These are phyloP conservation scores for Petroica traversi DNA, from an alignment of 2,113 vertebrate species.

Conservation along the genomic window DNA sequence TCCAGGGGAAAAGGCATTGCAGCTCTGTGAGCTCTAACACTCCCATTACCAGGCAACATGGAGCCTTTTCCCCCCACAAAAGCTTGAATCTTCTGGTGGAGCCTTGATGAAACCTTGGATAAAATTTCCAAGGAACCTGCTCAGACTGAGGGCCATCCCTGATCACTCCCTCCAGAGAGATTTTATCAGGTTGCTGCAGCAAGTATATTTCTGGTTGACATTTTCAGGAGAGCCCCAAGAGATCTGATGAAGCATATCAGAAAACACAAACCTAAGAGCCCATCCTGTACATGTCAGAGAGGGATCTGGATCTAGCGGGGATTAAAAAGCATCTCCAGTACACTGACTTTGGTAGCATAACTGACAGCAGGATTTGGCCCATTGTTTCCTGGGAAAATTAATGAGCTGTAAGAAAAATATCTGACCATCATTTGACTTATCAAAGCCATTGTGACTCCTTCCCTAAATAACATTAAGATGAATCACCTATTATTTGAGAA, in stretches of 20 bases:
- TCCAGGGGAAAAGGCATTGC: background rate
- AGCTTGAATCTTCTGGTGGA: background rate
- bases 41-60: background rate
- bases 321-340: background rate
- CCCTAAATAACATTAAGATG: conserved; percentile 60
- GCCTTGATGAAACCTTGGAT: background rate
- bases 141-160: rapidly evolving
- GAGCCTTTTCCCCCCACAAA: background rate
- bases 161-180: background rate
- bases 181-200: background rate
- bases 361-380: conserved; percentile 37
- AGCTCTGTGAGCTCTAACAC: background rate
- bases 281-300: background rate
- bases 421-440: conserved; percentile 70
- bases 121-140: background rate
- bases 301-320: background rate
- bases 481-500: conserved; percentile 66
- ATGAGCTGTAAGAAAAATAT: conserved; percentile 59
- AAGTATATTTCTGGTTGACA: background rate
- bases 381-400: conserved; percentile 57
- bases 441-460: conserved; percentile 56
- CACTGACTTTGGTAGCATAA: background rate
- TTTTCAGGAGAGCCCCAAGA: background rate
- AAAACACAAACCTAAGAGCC: background rate
- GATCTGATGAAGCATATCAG: background rate